Percentiles rank a stretch among this genome's conserved stretches.
These are phyloP conservation scores for Gambusia affinis DNA, from an alignment of 2,113 vertebrate species.

Conservation along the genomic window DNA sequence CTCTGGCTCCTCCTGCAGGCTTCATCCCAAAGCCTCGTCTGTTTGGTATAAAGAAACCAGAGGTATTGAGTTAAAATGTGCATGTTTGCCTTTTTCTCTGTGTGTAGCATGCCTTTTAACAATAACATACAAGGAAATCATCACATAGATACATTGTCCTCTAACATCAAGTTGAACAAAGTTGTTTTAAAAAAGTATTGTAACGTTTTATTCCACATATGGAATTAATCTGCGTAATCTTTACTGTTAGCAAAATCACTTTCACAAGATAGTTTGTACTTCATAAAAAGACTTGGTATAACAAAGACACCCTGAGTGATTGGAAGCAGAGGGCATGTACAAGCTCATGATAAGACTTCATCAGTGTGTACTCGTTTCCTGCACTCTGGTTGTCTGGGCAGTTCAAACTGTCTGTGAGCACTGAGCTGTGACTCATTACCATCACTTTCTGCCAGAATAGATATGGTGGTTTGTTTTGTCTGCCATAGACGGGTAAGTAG, in stretches of 20 bases:
- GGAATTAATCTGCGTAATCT: not conserved
- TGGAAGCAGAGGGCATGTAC: slow-evolving; percentile 7
- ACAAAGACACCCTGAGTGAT: slow-evolving; percentile 22
- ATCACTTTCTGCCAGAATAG: slow-evolving; percentile 43
- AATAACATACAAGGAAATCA: slow-evolving; percentile 27
- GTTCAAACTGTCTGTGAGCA: slow-evolving; percentile 21
- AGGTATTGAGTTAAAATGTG: slow-evolving; percentile 69
- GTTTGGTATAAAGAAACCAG: slow-evolving; percentile 61
- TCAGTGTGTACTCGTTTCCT: slow-evolving; percentile 40
- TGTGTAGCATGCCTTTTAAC: slow-evolving; percentile 44
- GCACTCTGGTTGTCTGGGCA: slow-evolving; percentile 13
- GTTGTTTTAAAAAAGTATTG: not conserved
- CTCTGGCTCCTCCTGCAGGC: slow-evolving; percentile 67
- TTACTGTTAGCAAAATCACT: not conserved
- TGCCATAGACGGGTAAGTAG: not conserved
- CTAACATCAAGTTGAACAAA: not conserved
- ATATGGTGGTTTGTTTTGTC: slow-evolving; percentile 5
- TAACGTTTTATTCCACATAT: not conserved
- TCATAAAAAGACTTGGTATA: not conserved
- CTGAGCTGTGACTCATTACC: slow-evolving; percentile 64
- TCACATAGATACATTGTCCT: not conserved
- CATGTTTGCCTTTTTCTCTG: slow-evolving; percentile 34
- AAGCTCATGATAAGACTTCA: slow-evolving; percentile 41
- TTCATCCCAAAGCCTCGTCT: slow-evolving; percentile 73
- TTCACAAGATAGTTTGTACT: not conserved